Base-by-base conservation (phyloP, 2,888 invertebrate genomes). In the Podotricha telesiphe region DNA sequence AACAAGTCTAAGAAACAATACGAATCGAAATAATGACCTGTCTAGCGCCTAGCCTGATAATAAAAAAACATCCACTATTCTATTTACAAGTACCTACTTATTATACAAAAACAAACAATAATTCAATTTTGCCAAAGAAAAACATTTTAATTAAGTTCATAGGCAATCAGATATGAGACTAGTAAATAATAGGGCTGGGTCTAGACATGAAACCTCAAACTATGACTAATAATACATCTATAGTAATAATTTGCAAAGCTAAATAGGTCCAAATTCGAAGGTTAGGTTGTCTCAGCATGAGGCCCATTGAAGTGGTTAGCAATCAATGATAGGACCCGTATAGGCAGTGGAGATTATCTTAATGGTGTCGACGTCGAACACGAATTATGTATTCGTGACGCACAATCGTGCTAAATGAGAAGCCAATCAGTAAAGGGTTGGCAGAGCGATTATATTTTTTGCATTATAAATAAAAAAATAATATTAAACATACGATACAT, bases 391-490 rank as follows among this genome's bases (percentile, higher is more conserved):
- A 91, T 91, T 88, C 89, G 86, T 78, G 83, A 77, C 80, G 84
- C 86, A 91, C 90, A 91, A 90, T 88, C 87, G 87, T 76, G 71
- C 83, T 86, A 91, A 92, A 92, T 89, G 91, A 91, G 89, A 84
- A 88, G 86, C 86, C 91, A 90, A 91, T 91, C 91, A 87, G 86
- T 81, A 80, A 78, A 73, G 73, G 70, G 73, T 19, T 70, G 72
- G 20, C 70, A 78, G 47, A 48, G 17, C 15, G n/a, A 62, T 62
- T 20, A 37, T 8, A 34, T 62, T 62, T 62, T 62, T 48, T 48
- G 48, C 48, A 62, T 48, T 48, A 51, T 10, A 45, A 17, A 28
- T 42, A 45, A 17, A 17, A 64, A 20, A 15, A 17, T 34, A 19
- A 28, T 28, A 48, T 55, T 34, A 37, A 34, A n/a, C 15, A 4